A percentile compares a stretch with the other conserved stretches of the same genome.
phyloP scores from a whole-genome alignment of 1,140 invertebrate species.

The Steinernema feltiae region DNA sequence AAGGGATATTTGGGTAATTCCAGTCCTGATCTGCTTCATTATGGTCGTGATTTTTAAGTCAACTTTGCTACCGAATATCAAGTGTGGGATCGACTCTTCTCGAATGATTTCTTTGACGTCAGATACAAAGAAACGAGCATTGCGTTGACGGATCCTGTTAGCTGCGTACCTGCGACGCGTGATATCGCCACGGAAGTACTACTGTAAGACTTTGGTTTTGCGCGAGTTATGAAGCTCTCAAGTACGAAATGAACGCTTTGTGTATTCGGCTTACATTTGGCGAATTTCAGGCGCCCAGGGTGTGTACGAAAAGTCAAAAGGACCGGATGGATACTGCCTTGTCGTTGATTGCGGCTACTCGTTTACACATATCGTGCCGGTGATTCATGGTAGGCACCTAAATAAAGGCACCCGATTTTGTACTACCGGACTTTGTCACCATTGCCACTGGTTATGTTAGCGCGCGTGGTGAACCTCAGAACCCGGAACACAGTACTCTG shows the following conservation, averaged over 20 bases:
- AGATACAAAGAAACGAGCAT: slow-evolving; percentile 66
- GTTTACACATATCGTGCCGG: slow-evolving; percentile 88
- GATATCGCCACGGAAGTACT: slow-evolving; percentile 89
- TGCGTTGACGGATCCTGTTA: slow-evolving; percentile 86
- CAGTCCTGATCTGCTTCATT: neutral
- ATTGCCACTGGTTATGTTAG: slow-evolving; percentile 72
- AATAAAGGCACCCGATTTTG: slow-evolving; percentile 71
- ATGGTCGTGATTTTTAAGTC: slow-evolving; percentile 72
- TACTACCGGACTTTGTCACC: slow-evolving; percentile 86
- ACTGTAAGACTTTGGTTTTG: slow-evolving; percentile 93
- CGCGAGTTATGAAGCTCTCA: slow-evolving; percentile 66
- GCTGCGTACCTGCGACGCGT: slow-evolving; percentile 85
- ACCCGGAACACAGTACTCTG: neutral
- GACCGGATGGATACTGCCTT: slow-evolving; percentile 61
- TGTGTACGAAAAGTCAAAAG: neutral
- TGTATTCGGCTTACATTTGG: neutral
- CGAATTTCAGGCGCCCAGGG: slow-evolving; percentile 1
- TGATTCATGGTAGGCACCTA: slow-evolving; percentile 78
- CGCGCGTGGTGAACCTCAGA: neutral
- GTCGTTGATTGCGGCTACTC: slow-evolving; percentile 89
- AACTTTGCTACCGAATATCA: slow-evolving; percentile 94
- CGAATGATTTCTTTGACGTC: slow-evolving; percentile 76
- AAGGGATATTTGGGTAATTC: slow-evolving; percentile 64
- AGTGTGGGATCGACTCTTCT: slow-evolving; percentile 91
- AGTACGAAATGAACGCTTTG: slow-evolving; percentile 25